Base-by-base conservation (phyloP, 2,797 vertebrate genomes). In the Arnoldichthys spilopterus region DNA sequence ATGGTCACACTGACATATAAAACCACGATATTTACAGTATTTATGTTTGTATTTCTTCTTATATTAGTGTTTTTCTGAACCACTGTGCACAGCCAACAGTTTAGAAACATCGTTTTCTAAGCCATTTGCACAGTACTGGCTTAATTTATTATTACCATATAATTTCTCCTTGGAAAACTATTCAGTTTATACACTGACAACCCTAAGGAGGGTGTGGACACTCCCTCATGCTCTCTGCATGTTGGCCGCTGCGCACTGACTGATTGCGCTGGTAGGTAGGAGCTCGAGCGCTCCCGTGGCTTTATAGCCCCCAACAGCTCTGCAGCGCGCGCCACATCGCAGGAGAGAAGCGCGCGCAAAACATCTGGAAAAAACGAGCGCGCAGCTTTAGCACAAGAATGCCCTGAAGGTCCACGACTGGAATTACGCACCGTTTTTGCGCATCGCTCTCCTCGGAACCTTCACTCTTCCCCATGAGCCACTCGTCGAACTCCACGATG, bases 321-420 rank as follows among this genome's bases (percentile, higher is more conserved):
- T 28, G 24, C 5, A 18, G 58, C 58, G 58, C 26, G 56, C 58
- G 28, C 28, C 58, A 34, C 15, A 61, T 4, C 7, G 58, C 1
- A 32, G 53, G 6, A 28, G 28, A 61, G 58, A 20, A 15, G 58
- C 30, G 58, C 58, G 58, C 56, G 34, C n/a, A 32, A 74, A 62
- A 28, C 59, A 71, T 49, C 45, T 58, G 81, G 32, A 71, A 34
- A 24, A 8, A 30, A 80, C 75, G 61, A 61, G 85, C 86, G 88
- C 88, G 85, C 86, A 79, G 78, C 79, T 82, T 28, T 7, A 0
- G 15, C 28, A 7, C 3, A 83, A 87, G 83, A 83, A 86, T 86
- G 89, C 79, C 88, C 91, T 92, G 89, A 87, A 79, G 89, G 84
- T 87, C 83, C 82, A 85, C 13, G 26, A 1, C 37, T 56, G 80